A percentile compares a stretch with the other conserved stretches of the same genome.
phyloP scores from a whole-genome alignment of 2,888 invertebrate species.

The Epistrophe eligans region DNA sequence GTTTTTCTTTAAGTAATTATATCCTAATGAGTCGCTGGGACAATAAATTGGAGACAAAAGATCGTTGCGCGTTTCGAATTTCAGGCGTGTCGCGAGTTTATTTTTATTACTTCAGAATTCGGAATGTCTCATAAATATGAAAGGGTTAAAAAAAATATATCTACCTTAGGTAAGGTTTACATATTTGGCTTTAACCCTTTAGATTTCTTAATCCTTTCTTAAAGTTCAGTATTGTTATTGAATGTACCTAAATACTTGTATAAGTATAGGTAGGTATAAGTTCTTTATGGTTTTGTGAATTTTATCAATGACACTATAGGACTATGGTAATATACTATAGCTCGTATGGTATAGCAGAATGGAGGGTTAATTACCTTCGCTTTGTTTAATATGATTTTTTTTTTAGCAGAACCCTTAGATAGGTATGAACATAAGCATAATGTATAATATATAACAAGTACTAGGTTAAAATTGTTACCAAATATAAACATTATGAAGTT shows the following conservation, averaged over 20 bases:
- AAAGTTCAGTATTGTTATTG: neutral
- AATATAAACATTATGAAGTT: too few species aligned
- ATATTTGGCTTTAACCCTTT: slow-evolving; percentile 3
- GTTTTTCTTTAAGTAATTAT: slow-evolving; percentile 67
- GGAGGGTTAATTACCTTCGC: neutral
- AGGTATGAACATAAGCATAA: too few species aligned
- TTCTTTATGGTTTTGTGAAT: neutral
- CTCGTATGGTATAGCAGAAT: neutral
- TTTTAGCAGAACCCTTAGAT: neutral
- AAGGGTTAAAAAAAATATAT: slow-evolving; percentile 52
- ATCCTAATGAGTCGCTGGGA: slow-evolving; percentile 64
- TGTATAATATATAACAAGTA: too few species aligned
- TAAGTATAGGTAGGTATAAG: neutral
- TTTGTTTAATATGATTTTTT: neutral
- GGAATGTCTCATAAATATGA: slow-evolving; percentile 9
- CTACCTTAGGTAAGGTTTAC: neutral
- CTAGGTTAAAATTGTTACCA: too few species aligned
- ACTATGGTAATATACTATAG: neutral
- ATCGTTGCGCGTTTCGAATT: slow-evolving; percentile 63
- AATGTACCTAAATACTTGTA: neutral
- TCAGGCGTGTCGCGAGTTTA: slow-evolving; percentile 61
- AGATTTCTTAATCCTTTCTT: neutral
- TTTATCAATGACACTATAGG: neutral
- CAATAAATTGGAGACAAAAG: slow-evolving; percentile 57
- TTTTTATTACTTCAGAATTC: slow-evolving; percentile 32